These are phyloP conservation scores for Callitettix versicolor DNA, from an alignment of 1,140 invertebrate genomes.

Conservation along the genomic window DNA sequence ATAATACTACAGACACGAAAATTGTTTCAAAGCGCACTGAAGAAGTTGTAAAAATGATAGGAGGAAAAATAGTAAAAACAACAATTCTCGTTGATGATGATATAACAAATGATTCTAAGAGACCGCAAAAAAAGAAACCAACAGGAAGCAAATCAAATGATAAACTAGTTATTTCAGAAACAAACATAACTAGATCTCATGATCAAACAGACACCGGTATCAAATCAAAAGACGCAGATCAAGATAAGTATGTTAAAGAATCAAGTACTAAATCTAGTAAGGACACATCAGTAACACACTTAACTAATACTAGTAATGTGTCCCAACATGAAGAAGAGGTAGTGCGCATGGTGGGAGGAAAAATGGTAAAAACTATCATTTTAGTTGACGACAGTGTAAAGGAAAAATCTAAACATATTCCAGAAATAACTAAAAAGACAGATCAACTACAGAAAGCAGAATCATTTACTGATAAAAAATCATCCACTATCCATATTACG, in stretches of 20 bases:
- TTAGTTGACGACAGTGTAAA: conserved; percentile 1
- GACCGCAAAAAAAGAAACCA: too few species aligned
- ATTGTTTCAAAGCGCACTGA: background rate
- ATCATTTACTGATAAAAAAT: background rate
- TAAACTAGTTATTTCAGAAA: too few species aligned
- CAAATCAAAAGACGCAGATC: too few species aligned
- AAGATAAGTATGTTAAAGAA: too few species aligned
- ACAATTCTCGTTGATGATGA: conserved; percentile 1
- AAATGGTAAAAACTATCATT: conserved; percentile 11
- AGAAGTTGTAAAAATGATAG: conserved; percentile 19
- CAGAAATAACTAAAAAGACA: too few species aligned
- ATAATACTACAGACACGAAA: too few species aligned
- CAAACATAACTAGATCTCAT: background rate
- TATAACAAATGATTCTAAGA: too few species aligned
- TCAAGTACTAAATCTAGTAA: too few species aligned
- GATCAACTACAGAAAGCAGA: too few species aligned
- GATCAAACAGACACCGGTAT: too few species aligned
- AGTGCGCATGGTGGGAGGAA: conserved; percentile 19
- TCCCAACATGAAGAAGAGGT: conserved; percentile 2
- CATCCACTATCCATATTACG: background rate
- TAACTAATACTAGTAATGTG: background rate
- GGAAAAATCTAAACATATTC: too few species aligned
- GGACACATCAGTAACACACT: background rate
- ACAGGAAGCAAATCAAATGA: too few species aligned
- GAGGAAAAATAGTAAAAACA: conserved; percentile 14